phyloP scores from a whole-genome alignment of 2,113 vertebrate species.

The Neolamprologus ventralis region DNA sequence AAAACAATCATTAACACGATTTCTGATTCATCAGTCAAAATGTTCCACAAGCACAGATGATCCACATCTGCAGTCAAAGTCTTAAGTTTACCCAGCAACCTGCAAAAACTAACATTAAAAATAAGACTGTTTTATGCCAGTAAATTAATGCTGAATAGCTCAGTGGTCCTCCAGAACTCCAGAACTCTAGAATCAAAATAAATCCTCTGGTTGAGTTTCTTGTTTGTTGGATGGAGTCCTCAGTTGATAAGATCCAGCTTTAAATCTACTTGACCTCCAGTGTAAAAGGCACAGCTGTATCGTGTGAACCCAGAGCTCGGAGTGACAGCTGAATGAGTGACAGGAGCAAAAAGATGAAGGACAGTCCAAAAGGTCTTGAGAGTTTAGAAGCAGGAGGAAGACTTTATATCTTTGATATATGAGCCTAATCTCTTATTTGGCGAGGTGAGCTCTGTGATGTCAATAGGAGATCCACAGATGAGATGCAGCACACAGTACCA shows the following conservation, averaged over 20 bases:
- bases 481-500: slow-evolving; percentile 25
- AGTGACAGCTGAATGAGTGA: neutral
- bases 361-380: slow-evolving; percentile 5
- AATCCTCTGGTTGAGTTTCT: neutral
- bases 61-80: neutral
- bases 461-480: neutral
- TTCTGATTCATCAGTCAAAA: slow-evolving; percentile 18
- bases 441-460: neutral
- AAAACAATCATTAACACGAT: slow-evolving; percentile 8
- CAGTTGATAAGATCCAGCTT: neutral
- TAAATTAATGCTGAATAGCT: neutral
- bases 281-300: neutral
- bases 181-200: neutral
- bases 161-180: neutral
- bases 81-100: neutral
- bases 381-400: neutral
- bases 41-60: neutral
- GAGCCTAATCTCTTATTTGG: neutral
- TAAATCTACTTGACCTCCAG: slow-evolving; percentile 6
- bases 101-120: neutral
- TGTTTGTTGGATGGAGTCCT: neutral
- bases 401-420: neutral
- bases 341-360: neutral
- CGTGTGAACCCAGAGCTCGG: neutral
- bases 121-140: neutral